Evolutionary conservation across 2,113 vertebrate species (phyloP).

Genomic region (Callospermophilus lateralis): DNA sequence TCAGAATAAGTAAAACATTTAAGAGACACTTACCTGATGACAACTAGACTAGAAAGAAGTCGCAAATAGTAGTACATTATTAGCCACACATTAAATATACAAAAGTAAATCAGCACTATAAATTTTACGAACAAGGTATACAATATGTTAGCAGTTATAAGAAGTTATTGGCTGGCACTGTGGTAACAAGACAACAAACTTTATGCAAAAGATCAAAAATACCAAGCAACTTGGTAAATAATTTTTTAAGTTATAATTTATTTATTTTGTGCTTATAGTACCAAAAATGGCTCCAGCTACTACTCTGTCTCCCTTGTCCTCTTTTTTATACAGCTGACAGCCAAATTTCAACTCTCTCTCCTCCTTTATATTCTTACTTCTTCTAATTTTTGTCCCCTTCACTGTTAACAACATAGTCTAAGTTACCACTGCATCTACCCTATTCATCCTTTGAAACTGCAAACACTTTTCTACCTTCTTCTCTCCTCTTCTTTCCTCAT

Average conservation of each 20-base stretch:
- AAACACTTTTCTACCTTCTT: no score
- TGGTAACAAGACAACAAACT: not conserved
- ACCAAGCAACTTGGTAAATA: not conserved
- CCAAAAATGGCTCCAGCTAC: no score
- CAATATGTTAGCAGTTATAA: not conserved
- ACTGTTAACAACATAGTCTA: no score
- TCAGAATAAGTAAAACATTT: not conserved
- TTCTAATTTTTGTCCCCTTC: no score
- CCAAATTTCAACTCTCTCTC: no score
- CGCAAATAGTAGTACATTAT: not conserved
- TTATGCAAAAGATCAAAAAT: not conserved
- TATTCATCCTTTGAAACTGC: no score
- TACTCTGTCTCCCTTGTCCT: no score
- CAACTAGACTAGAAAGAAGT: not conserved
- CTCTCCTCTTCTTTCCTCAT: no score
- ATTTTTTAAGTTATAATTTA: not conserved
- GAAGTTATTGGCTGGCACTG: not conserved
- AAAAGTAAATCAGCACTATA: not conserved
- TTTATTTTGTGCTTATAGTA: not conserved
- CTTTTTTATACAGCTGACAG: no score
- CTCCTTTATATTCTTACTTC: no score
- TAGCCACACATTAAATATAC: not conserved
- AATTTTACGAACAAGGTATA: slow-evolving; percentile 45
- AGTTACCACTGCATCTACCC: no score
- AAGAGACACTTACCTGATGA: not conserved